Conservation (phyloP, 2,888 invertebrate species). For the Hydropsyche betteni region DNA sequence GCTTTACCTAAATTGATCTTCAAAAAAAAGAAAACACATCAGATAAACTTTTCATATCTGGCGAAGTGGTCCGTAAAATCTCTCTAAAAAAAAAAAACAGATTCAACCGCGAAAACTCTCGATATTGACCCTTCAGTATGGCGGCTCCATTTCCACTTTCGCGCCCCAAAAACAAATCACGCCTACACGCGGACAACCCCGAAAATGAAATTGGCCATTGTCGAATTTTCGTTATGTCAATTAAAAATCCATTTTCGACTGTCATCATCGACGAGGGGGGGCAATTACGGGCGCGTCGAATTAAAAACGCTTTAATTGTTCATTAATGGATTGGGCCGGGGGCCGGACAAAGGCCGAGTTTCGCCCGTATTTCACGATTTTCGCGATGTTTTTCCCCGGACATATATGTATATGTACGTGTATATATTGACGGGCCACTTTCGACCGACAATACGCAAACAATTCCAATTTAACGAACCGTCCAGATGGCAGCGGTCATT, state of each 20-base stretch:
- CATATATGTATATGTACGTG: too few relatives aligned
- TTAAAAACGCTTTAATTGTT: constrained; percentile 27
- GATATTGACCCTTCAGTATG: too few relatives aligned
- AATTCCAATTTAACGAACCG: constrained; percentile 31
- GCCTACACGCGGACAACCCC: too few relatives aligned
- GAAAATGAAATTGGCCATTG: not conserved
- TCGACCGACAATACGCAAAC: constrained; percentile 26
- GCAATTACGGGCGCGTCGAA: constrained; percentile 13
- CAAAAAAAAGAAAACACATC: constrained; percentile 30
- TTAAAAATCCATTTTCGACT: constrained; percentile 27
- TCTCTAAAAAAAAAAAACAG: not conserved
- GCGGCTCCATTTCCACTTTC: too few relatives aligned
- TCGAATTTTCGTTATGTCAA: not conserved
- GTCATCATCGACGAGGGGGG: not conserved
- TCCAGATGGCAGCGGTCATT: constrained; percentile 7
- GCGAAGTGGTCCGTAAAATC: constrained; percentile 22
- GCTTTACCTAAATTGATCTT: constrained; percentile 32
- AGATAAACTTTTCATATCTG: constrained; percentile 22
- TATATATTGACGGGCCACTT: constrained; percentile 1
- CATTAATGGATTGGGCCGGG: constrained; percentile 5
- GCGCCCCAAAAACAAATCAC: too few relatives aligned
- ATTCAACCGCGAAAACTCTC: too few relatives aligned
- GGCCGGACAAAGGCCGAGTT: not conserved
- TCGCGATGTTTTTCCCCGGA: not conserved
- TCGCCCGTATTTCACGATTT: too few relatives aligned